Conservation (phyloP, 2,888 invertebrate species). For the Flexamia atlantica region DNA sequence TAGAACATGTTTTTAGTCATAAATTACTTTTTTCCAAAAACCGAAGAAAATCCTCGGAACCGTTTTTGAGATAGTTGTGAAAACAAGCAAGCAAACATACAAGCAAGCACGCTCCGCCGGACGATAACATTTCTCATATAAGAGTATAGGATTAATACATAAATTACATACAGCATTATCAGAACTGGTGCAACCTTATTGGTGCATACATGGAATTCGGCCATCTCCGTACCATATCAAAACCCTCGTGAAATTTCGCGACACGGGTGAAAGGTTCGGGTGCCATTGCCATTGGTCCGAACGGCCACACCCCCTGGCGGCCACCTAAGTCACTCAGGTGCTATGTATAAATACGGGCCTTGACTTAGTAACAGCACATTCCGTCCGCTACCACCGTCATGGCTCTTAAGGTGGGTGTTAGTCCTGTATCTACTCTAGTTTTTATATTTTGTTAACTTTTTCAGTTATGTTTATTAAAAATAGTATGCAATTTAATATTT, state of each 20-base stretch:
- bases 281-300: background rate
- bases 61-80: no score
- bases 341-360: slow-evolving; percentile 46
- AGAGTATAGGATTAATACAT: background rate
- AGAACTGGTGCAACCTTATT: slow-evolving; percentile 11
- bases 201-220: slow-evolving; percentile 35
- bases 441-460: background rate
- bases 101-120: no score
- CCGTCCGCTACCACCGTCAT: slow-evolving; percentile 29
- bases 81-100: no score
- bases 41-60: no score
- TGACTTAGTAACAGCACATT: slow-evolving; percentile 16
- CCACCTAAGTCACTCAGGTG: slow-evolving; percentile 19
- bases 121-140: no score
- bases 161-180: slow-evolving; percentile 20
- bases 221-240: slow-evolving; percentile 6
- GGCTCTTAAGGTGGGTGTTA: slow-evolving; percentile 32
- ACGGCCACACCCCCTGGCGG: slow-evolving; percentile 34
- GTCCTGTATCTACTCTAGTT: background rate
- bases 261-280: slow-evolving; percentile 47
- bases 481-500: background rate
- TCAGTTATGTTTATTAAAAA: background rate
- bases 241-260: slow-evolving; percentile 35
- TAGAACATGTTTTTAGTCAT: no score
- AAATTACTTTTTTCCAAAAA: no score